Conservation (phyloP, 2,888 invertebrate genomes). For the Zhengitettix transpicula region DNA sequence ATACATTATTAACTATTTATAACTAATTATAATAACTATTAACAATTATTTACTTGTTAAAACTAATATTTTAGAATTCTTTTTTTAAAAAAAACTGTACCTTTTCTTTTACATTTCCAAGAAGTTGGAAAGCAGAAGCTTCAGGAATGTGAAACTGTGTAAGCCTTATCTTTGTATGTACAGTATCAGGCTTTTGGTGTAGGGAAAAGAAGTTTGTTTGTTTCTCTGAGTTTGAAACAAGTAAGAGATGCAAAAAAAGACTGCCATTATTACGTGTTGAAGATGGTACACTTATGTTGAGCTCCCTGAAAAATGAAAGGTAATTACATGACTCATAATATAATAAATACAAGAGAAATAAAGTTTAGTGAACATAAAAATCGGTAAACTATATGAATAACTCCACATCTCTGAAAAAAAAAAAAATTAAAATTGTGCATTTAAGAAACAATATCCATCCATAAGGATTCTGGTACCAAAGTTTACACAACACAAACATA, state of each 20-base stretch:
- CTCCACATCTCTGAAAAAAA: too few relatives aligned
- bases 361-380: too few relatives aligned
- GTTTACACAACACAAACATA: background rate
- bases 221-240: slow-evolving; percentile 29
- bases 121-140: slow-evolving; percentile 35
- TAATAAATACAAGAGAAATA: too few relatives aligned
- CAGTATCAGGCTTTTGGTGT: slow-evolving; percentile 40
- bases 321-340: too few relatives aligned
- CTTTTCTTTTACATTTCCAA: slow-evolving; percentile 15
- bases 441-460: background rate
- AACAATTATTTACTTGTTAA: too few relatives aligned
- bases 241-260: slow-evolving; percentile 56
- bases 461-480: background rate
- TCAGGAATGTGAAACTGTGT: slow-evolving; percentile 60
- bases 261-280: slow-evolving; percentile 72
- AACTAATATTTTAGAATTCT: too few relatives aligned
- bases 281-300: slow-evolving; percentile 51
- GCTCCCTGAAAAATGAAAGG: slow-evolving; percentile 32
- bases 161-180: slow-evolving; percentile 42
- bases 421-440: background rate
- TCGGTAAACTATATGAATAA: too few relatives aligned
- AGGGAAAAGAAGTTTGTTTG: slow-evolving; percentile 35
- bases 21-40: too few relatives aligned
- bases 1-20: too few relatives aligned
- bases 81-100: background rate